Percentiles rank a stretch among this genome's conserved stretches.
Conservation (phyloP, 2,113 vertebrate species). For the Scatophagus argus region DNA sequence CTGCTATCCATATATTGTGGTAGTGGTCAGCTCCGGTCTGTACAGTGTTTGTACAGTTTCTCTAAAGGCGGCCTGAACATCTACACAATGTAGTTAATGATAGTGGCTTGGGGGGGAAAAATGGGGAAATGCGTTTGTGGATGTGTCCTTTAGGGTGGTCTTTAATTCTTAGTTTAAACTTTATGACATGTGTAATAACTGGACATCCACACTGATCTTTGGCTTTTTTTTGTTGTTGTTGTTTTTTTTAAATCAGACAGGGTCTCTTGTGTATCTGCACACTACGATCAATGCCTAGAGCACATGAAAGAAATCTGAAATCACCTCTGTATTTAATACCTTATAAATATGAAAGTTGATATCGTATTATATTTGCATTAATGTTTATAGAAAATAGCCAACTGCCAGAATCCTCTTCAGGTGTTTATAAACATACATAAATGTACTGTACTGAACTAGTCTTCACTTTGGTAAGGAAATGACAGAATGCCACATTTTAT, state of each 20-base stretch:
- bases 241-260: background rate
- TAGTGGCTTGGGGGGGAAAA: background rate
- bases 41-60: too few relatives aligned
- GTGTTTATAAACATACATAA: background rate
- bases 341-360: background rate
- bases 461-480: background rate
- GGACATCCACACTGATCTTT: background rate
- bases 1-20: too few relatives aligned
- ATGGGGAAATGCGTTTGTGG: conserved; percentile 10
- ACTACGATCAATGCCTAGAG: background rate
- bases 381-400: background rate
- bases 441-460: conserved; percentile 1
- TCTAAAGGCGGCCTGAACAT: background rate
- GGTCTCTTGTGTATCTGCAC: background rate
- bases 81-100: background rate
- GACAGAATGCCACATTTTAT: background rate
- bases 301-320: background rate
- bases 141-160: background rate
- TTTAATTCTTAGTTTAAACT: background rate
- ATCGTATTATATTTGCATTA: conserved; percentile 14
- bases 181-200: background rate
- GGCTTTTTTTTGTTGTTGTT: background rate
- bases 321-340: background rate
- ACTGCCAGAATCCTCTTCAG: conserved; percentile 19
- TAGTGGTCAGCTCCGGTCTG: too few relatives aligned